phyloP scores from a whole-genome alignment of 2,797 vertebrate genomes.

The Denticeps clupeoides region DNA sequence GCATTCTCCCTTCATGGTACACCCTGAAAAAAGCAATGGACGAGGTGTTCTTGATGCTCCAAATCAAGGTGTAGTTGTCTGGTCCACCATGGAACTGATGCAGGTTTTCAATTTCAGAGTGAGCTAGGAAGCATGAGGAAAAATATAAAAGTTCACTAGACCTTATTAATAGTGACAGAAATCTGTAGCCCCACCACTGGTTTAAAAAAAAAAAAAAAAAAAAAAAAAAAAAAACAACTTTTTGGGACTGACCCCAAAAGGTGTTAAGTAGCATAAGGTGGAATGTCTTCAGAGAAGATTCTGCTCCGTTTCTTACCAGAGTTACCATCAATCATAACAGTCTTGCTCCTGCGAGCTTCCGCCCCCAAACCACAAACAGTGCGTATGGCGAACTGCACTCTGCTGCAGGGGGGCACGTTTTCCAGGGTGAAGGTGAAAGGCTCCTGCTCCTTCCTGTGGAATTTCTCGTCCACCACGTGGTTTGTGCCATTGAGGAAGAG shows the following conservation, averaged over 20 bases:
- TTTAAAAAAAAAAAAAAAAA: too few species aligned
- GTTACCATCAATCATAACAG: constrained; percentile 41
- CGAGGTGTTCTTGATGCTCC: constrained; percentile 40
- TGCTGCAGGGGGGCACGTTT: constrained; percentile 43
- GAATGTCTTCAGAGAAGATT: background rate
- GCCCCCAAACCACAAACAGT: constrained; percentile 40
- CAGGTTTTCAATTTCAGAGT: constrained; percentile 41
- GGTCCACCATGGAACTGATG: constrained; percentile 34
- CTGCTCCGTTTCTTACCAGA: constrained; percentile 29
- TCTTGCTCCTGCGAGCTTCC: constrained; percentile 36
- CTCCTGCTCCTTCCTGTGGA: constrained; percentile 13
- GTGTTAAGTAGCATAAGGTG: too few species aligned
- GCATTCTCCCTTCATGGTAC: constrained; percentile 38
- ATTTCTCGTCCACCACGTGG: constrained; percentile 24
- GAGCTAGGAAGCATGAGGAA: constrained; percentile 27
- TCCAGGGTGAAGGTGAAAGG: constrained; percentile 26
- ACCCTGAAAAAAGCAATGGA: constrained; percentile 46
- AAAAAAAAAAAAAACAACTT: too few species aligned
- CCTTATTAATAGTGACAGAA: background rate
- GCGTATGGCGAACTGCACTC: constrained; percentile 47
- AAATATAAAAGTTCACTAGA: too few species aligned
- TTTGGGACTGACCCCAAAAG: too few species aligned
- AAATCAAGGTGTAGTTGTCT: constrained; percentile 46
- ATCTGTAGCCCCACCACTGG: too few species aligned
- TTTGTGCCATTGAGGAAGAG: constrained; percentile 37